Percentiles rank a stretch among this genome's conserved stretches.
Evolutionary conservation across 2,888 invertebrate genomes (phyloP).

Genomic region (Scrobipalpa atriplicella): DNA sequence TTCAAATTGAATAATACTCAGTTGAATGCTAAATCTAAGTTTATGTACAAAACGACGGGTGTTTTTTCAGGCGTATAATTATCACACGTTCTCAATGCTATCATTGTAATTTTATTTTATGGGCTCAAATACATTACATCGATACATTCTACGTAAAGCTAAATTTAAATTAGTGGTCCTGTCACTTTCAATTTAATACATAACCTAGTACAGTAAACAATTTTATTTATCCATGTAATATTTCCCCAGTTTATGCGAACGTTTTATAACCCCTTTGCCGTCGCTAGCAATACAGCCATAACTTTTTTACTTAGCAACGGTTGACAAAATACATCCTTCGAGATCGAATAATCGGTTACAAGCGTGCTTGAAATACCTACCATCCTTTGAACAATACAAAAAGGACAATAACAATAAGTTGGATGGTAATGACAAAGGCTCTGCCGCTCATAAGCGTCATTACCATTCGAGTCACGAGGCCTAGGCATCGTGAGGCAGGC

Average conservation of each 20-base stretch:
- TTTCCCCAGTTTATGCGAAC: no score
- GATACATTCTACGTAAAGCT: no score
- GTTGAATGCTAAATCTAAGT: neutral
- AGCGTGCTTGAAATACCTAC: slow-evolving; percentile 10
- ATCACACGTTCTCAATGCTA: neutral
- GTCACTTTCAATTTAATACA: no score
- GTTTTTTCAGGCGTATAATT: neutral
- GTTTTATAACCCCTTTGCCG: no score
- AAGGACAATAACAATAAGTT: slow-evolving; percentile 28
- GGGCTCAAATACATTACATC: no score
- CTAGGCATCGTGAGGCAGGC: slow-evolving; percentile 46
- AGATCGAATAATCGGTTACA: neutral
- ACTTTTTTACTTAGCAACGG: neutral
- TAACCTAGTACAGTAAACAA: no score
- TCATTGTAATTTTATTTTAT: no score
- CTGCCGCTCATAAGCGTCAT: slow-evolving; percentile 43
- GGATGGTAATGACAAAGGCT: slow-evolving; percentile 47
- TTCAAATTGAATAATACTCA: neutral
- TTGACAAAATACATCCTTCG: neutral
- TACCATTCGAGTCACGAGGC: slow-evolving; percentile 55
- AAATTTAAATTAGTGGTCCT: no score
- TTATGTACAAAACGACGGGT: neutral
- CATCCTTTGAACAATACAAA: neutral
- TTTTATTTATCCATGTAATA: no score
- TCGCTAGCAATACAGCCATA: no score